These are phyloP conservation scores for Glaucomys volans DNA, from an alignment of 2,113 vertebrate species.

Conservation along the genomic window DNA sequence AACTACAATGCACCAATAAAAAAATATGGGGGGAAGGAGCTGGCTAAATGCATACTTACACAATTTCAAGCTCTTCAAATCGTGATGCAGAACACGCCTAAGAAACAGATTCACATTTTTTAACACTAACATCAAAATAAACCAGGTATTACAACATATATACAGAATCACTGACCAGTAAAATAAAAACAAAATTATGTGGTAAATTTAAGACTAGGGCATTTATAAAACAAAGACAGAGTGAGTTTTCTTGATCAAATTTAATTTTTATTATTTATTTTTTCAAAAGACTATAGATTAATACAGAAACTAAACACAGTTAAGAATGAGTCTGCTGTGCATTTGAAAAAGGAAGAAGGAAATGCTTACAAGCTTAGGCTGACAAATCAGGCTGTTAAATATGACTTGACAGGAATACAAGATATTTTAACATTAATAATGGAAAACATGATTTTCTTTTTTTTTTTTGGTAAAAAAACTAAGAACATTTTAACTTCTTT, in stretches of 20 bases:
- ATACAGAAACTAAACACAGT: neutral
- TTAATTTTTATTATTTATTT: slow-evolving; percentile 50
- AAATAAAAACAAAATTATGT: slow-evolving; percentile 43
- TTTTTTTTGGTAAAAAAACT: slow-evolving; percentile 41
- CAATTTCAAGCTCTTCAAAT: slow-evolving; percentile 84
- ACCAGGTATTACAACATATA: neutral
- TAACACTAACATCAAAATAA: slow-evolving; percentile 33
- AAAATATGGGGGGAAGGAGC: too few species aligned
- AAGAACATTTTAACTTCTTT: neutral
- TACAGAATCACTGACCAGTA: neutral
- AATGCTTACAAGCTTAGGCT: neutral
- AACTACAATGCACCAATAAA: too few species aligned
- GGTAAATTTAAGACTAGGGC: neutral
- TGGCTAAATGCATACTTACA: slow-evolving; percentile 84
- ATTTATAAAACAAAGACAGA: slow-evolving; percentile 11
- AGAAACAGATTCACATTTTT: slow-evolving; percentile 80
- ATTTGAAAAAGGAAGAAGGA: slow-evolving; percentile 6
- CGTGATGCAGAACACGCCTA: slow-evolving; percentile 82
- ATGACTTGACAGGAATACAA: slow-evolving; percentile 21
- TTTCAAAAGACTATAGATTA: slow-evolving; percentile 22
- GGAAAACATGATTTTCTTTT: neutral
- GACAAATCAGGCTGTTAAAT: neutral
- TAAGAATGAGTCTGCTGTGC: neutral
- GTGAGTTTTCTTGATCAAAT: slow-evolving; percentile 20
- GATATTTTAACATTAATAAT: slow-evolving; percentile 37